These are phyloP conservation scores for Aethes cnicana DNA, from an alignment of 2,888 invertebrate genomes.

Conservation along the genomic window DNA sequence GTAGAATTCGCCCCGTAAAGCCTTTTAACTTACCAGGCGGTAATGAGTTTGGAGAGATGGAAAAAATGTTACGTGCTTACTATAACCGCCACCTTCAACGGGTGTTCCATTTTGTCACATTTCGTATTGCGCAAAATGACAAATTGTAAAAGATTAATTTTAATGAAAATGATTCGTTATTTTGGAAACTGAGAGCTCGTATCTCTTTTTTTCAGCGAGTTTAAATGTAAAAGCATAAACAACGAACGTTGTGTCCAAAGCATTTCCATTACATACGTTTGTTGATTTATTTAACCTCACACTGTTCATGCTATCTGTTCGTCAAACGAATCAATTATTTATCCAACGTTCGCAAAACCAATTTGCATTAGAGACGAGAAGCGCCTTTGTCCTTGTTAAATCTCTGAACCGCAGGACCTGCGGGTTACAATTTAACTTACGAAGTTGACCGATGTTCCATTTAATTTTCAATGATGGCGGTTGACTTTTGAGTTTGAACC, in stretches of 20 bases:
- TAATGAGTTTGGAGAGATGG: too few species aligned
- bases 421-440: conserved; percentile 22
- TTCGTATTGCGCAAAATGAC: too few species aligned
- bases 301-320: not conserved
- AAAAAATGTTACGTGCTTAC: too few species aligned
- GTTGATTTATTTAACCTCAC: not conserved
- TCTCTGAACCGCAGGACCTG: conserved; percentile 13
- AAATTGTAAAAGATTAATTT: too few species aligned
- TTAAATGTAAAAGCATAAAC: not conserved
- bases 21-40: too few species aligned
- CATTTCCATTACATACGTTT: not conserved
- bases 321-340: conserved; percentile 26
- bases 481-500: too few species aligned
- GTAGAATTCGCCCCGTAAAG: too few species aligned
- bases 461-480: too few species aligned
- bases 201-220: not conserved
- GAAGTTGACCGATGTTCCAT: conserved; percentile 7
- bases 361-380: conserved; percentile 24
- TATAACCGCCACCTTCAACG: too few species aligned
- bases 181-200: too few species aligned
- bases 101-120: too few species aligned
- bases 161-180: too few species aligned
- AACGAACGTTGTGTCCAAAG: not conserved
- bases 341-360: conserved; percentile 22
- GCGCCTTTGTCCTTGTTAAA: conserved; percentile 25